phyloP scores from a whole-genome alignment of 2,888 invertebrate genomes.

The Prenolepis imparis region DNA sequence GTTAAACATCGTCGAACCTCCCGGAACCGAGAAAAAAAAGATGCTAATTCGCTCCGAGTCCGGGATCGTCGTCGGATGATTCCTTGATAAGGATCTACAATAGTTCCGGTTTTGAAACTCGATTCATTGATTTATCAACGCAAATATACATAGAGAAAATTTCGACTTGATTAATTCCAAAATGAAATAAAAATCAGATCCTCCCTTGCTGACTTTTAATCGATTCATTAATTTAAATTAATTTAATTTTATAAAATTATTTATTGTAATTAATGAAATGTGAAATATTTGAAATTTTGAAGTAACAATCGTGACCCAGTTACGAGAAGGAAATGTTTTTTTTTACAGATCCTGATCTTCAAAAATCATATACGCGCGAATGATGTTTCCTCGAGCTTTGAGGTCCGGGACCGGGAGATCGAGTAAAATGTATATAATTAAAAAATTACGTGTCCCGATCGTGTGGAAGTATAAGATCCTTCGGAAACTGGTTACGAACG shows the following conservation, averaged over 20 bases:
- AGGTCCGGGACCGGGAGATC: constrained; percentile 19
- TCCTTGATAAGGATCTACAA: constrained; percentile 5
- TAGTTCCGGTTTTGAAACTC: constrained; percentile 43
- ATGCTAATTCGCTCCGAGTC: neutral
- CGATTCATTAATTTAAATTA: too few species aligned
- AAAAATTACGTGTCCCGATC: constrained; percentile 57
- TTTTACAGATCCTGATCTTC: neutral
- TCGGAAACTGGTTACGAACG: constrained; percentile 74
- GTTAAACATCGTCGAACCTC: neutral
- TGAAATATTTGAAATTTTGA: too few species aligned
- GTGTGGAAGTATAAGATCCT: constrained; percentile 77
- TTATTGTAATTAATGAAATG: too few species aligned
- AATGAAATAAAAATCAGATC: neutral
- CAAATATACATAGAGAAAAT: neutral
- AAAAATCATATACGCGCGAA: neutral
- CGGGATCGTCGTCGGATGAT: neutral
- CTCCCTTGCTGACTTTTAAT: neutral
- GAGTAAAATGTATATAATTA: constrained; percentile 40
- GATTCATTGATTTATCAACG: neutral
- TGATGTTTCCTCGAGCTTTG: neutral
- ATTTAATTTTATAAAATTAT: too few species aligned
- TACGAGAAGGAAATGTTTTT: neutral
- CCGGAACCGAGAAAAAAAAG: neutral
- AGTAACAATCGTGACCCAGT: constrained; percentile 16
- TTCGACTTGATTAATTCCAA: neutral